A percentile compares a stretch with the other conserved stretches of the same genome.
Conservation (phyloP, 2,113 vertebrate genomes). For the Athene cunicularia region DNA sequence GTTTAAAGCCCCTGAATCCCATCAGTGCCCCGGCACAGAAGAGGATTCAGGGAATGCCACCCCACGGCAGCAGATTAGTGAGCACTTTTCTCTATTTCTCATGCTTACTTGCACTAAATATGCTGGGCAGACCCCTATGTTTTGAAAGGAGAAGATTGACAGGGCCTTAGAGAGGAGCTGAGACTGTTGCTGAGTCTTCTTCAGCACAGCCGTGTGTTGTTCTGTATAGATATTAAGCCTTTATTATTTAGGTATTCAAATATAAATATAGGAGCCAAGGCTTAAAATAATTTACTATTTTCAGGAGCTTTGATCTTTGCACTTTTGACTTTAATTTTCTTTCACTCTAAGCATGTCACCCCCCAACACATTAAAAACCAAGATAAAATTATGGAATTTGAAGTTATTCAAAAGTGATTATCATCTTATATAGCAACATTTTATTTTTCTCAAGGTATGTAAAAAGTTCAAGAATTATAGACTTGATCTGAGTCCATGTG, state of each 20-base stretch:
- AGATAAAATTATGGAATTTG: background rate
- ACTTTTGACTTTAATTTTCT: background rate
- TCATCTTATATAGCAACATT: background rate
- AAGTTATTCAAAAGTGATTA: background rate
- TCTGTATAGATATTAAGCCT: background rate
- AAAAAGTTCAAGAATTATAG: background rate
- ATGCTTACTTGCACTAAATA: background rate
- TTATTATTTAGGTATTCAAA: background rate
- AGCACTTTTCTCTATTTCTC: background rate
- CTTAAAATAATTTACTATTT: background rate
- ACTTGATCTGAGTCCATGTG: background rate
- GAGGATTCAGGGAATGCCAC: background rate
- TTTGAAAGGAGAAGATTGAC: background rate
- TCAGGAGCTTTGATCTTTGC: background rate
- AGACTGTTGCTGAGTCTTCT: background rate
- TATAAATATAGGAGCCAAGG: background rate
- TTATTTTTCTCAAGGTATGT: background rate
- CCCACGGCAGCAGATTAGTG: background rate
- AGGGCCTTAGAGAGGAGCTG: background rate
- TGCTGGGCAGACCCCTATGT: background rate
- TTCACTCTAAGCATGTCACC: background rate
- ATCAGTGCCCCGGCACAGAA: background rate
- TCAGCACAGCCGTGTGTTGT: background rate
- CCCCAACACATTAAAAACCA: background rate
- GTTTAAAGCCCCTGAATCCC: background rate